Conservation (phyloP, 2,888 invertebrate genomes). For the Eutolmus rufibarbis region DNA sequence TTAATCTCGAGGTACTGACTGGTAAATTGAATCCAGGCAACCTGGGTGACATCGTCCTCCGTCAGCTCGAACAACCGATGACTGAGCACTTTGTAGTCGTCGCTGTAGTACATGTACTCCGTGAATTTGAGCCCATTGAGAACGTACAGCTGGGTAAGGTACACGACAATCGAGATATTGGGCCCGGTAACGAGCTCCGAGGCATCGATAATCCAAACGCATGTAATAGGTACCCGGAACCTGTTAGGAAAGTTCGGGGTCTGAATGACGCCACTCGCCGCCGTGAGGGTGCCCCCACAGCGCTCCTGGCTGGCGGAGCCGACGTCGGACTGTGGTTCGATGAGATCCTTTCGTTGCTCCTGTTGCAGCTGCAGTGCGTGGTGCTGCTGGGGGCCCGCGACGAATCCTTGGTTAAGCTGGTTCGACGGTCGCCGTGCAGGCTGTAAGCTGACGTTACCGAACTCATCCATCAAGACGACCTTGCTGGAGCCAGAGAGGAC, state of each 20-base stretch:
- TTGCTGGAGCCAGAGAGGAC: slow-evolving; percentile 40
- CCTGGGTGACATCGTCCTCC: slow-evolving; percentile 76
- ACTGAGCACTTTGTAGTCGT: slow-evolving; percentile 72
- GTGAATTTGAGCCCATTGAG: slow-evolving; percentile 79
- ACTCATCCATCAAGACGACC: slow-evolving; percentile 44
- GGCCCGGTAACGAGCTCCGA: slow-evolving; percentile 66
- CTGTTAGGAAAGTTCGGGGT: slow-evolving; percentile 85
- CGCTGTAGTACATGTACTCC: slow-evolving; percentile 78
- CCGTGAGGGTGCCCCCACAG: slow-evolving; percentile 74
- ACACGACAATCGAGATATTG: slow-evolving; percentile 81
- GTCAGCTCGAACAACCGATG: slow-evolving; percentile 73
- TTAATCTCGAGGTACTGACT: slow-evolving; percentile 82
- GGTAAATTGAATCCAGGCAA: slow-evolving; percentile 68
- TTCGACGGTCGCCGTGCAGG: slow-evolving; percentile 9
- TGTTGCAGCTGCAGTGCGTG: slow-evolving; percentile 23
- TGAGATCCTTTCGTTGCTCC: not conserved
- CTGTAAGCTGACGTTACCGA: slow-evolving; percentile 5
- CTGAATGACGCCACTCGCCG: slow-evolving; percentile 73
- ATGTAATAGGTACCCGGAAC: slow-evolving; percentile 82
- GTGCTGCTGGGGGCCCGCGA: slow-evolving; percentile 37
- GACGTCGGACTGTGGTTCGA: not conserved
- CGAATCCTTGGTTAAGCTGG: slow-evolving; percentile 13
- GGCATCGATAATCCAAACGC: slow-evolving; percentile 89
- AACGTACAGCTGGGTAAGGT: slow-evolving; percentile 87
- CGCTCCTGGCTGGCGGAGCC: slow-evolving; percentile 49